Conservation (phyloP, 1,140 invertebrate genomes). For the Meloidogyne floridensis region DNA sequence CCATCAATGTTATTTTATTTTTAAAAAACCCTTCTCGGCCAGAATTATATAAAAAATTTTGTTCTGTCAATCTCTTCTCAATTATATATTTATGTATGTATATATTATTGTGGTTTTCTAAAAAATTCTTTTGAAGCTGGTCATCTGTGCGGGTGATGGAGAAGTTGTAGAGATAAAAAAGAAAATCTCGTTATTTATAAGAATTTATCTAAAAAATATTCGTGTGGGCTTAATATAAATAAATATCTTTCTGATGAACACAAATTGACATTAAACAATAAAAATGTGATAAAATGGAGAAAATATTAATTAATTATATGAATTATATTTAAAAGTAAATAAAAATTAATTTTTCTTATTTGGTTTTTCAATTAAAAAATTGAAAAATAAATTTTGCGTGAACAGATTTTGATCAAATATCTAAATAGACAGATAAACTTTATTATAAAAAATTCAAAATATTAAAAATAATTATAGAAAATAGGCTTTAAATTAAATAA, state of each 20-base stretch:
- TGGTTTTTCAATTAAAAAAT: no score
- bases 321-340: no score
- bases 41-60: neutral
- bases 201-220: slow-evolving; percentile 1
- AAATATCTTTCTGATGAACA: neutral
- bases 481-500: no score
- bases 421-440: no score
- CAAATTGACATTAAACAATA: neutral
- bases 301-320: no score
- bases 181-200: slow-evolving; percentile 1
- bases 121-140: neutral
- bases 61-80: neutral
- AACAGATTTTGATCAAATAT: no score
- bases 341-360: no score
- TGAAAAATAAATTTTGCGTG: no score
- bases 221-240: neutral
- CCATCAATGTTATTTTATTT: neutral
- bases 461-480: no score
- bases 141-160: neutral
- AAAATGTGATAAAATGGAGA: neutral
- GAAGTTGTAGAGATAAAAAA: neutral
- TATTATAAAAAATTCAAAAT: no score
- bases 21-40: neutral
- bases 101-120: neutral
- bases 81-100: neutral